Evolutionary conservation across 2,113 vertebrate species (phyloP).

Genomic region (Polyodon spathula): DNA sequence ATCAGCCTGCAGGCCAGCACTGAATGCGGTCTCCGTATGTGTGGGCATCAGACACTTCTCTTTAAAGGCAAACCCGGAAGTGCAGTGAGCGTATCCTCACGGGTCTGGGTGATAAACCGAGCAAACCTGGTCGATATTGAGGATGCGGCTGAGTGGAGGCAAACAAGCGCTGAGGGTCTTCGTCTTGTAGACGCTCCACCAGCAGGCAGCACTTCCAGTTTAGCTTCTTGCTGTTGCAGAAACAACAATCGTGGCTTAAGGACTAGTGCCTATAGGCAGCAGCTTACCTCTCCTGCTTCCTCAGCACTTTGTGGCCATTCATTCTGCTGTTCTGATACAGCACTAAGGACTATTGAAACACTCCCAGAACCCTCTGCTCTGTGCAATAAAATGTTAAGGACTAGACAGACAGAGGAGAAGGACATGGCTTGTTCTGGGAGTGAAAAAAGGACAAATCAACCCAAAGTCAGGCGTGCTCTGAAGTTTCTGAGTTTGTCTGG

Average conservation of each 20-base stretch:
- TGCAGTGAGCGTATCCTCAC: slow-evolving; percentile 28
- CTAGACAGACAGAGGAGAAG: slow-evolving; percentile 62
- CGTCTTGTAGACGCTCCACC: slow-evolving; percentile 54
- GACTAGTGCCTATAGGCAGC: slow-evolving; percentile 75
- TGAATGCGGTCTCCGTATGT: slow-evolving; percentile 33
- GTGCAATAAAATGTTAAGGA: slow-evolving; percentile 60
- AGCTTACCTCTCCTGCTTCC: slow-evolving; percentile 59
- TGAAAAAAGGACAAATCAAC: slow-evolving; percentile 54
- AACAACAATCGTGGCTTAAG: slow-evolving; percentile 68
- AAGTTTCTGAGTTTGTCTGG: slow-evolving; percentile 93
- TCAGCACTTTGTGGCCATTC: slow-evolving; percentile 79
- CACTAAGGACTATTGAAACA: slow-evolving; percentile 71
- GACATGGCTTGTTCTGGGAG: slow-evolving; percentile 51
- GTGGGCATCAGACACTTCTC: slow-evolving; percentile 41
- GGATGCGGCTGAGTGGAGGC: slow-evolving; percentile 84
- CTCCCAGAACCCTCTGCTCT: slow-evolving; percentile 54
- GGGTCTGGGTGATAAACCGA: slow-evolving; percentile 76
- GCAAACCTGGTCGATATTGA: slow-evolving; percentile 83
- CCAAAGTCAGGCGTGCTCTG: slow-evolving; percentile 65
- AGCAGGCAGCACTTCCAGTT: slow-evolving; percentile 32
- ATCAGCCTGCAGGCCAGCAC: slow-evolving; percentile 40
- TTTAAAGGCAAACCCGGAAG: slow-evolving; percentile 43
- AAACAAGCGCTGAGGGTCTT: slow-evolving; percentile 47
- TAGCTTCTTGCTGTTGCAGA: slow-evolving; percentile 61
- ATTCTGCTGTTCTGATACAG: slow-evolving; percentile 67